Percentiles rank a stretch among this genome's conserved stretches.
Evolutionary conservation across 2,888 invertebrate genomes (phyloP).

Genomic region (Poecilobothrus nobilitatus): DNA sequence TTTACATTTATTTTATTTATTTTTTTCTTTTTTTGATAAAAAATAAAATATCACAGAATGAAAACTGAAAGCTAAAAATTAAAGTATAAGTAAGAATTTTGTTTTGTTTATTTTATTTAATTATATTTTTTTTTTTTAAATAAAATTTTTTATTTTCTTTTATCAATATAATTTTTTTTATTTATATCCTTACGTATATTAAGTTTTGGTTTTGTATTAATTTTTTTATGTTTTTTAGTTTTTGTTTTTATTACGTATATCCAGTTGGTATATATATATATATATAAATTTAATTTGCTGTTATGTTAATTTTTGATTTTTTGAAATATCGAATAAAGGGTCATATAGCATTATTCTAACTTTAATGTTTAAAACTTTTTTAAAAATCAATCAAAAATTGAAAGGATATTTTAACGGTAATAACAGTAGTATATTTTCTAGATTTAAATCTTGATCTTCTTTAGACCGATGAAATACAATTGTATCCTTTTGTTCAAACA

Average conservation of each 20-base stretch:
- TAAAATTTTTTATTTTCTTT: background rate
- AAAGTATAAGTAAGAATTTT: background rate
- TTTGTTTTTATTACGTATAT: conserved; percentile 1
- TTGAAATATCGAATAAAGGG: no score
- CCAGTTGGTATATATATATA: background rate
- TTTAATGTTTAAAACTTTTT: no score
- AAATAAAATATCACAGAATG: conserved; percentile 3
- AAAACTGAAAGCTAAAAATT: background rate
- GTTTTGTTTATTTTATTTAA: background rate
- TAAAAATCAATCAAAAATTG: no score
- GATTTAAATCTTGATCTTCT: no score
- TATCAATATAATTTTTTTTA: background rate
- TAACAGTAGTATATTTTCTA: no score
- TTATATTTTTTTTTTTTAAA: background rate
- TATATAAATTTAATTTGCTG: no score
- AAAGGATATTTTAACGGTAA: no score
- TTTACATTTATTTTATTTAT: background rate
- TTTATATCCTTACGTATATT: background rate
- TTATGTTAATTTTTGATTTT: no score
- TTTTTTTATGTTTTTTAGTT: no score
- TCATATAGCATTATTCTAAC: no score
- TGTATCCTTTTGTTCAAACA: no score
- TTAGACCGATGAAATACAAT: no score
- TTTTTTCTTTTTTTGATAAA: background rate
- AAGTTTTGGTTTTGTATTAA: background rate